Evolutionary conservation across 2,888 invertebrate species (phyloP).

Genomic region (Calameuta idolon): DNA sequence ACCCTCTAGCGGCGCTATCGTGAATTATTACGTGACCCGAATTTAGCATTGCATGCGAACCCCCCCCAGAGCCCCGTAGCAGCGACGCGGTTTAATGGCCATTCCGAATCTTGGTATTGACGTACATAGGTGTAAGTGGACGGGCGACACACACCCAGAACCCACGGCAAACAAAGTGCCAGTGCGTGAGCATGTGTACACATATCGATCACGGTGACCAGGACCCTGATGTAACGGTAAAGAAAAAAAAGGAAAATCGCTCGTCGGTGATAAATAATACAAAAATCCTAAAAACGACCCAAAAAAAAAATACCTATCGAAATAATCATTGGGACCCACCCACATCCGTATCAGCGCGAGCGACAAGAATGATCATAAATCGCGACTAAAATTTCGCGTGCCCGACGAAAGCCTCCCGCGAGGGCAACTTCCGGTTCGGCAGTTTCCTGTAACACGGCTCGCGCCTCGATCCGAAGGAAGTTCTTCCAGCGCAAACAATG

Average conservation of each 20-base stretch:
- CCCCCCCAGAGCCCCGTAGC: conserved; percentile 12
- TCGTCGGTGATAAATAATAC: not conserved
- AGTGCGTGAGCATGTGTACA: not conserved
- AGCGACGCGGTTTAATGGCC: conserved; percentile 33
- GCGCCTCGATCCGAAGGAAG: not conserved
- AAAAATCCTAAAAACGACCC: not conserved
- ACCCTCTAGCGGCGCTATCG: conserved; percentile 44
- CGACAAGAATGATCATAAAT: not conserved
- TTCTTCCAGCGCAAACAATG: not conserved
- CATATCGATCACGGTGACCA: not conserved
- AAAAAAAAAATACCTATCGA: too few species aligned
- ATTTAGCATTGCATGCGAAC: conserved; percentile 46
- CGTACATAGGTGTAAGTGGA: conserved; percentile 1
- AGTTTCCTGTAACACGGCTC: not conserved
- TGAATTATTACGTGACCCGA: conserved; percentile 57
- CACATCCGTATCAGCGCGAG: not conserved
- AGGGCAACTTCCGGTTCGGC: not conserved
- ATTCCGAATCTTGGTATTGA: conserved; percentile 13
- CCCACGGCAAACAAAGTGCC: not conserved
- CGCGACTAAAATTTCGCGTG: not conserved
- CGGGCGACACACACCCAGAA: not conserved
- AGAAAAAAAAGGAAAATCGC: not conserved
- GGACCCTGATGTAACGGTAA: not conserved
- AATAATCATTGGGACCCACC: not conserved
- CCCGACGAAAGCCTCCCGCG: too few species aligned